phyloP scores from a whole-genome alignment of 2,888 invertebrate species.

The Euclidia mi region DNA sequence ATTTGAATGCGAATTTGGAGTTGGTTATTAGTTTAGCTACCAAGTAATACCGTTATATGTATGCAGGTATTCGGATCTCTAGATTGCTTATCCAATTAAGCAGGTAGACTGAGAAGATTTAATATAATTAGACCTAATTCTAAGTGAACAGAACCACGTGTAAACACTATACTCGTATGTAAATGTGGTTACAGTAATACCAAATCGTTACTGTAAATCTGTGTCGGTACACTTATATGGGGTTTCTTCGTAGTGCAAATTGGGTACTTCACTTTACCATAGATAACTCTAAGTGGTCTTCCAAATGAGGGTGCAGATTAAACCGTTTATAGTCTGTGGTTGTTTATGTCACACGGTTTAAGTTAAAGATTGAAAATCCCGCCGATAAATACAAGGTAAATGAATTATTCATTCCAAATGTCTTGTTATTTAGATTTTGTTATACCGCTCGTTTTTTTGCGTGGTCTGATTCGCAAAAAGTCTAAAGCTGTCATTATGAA shows the following conservation, averaged over 20 bases:
- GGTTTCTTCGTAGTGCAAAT: constrained; percentile 52
- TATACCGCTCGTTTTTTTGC: background rate
- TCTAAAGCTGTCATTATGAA: constrained; percentile 4
- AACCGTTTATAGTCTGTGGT: constrained; percentile 11
- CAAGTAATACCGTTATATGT: no score
- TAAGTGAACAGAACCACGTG: background rate
- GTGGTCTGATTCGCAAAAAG: no score
- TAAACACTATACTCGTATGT: constrained; percentile 2
- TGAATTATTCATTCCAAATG: background rate
- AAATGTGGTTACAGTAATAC: constrained; percentile 52
- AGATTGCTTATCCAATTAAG: no score
- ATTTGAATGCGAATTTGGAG: no score
- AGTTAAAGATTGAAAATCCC: constrained; percentile 1
- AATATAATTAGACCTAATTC: no score
- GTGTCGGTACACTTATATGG: constrained; percentile 46
- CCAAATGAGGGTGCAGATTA: constrained; percentile 37
- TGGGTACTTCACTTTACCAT: constrained; percentile 40
- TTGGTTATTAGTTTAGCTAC: no score
- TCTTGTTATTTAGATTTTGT: background rate
- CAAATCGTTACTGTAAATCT: constrained; percentile 65
- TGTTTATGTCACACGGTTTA: constrained; percentile 8
- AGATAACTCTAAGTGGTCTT: constrained; percentile 26
- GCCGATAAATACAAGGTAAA: constrained; percentile 1
- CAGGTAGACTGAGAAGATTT: no score
- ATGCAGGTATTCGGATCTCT: no score